Evolutionary conservation across 2,888 invertebrate species (phyloP).

Genomic region (Drosophila ezoana): DNA sequence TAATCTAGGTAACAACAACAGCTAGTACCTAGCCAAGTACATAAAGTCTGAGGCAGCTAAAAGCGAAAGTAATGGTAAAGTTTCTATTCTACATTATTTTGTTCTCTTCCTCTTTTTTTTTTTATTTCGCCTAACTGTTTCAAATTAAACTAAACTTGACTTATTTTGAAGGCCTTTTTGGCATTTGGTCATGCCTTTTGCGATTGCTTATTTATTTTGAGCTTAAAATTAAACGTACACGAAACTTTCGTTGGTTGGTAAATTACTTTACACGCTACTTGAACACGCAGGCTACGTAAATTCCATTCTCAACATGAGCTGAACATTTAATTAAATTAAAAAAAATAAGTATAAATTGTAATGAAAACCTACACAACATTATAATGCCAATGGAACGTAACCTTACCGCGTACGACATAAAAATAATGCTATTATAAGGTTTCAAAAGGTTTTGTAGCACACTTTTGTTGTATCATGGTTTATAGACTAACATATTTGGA

Average conservation of each 20-base stretch:
- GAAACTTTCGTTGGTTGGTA: slow-evolving; percentile 50
- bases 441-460: not conserved
- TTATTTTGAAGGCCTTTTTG: slow-evolving; percentile 64
- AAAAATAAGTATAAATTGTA: slow-evolving; percentile 26
- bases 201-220: slow-evolving; percentile 75
- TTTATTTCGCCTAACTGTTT: slow-evolving; percentile 57
- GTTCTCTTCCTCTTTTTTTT: slow-evolving; percentile 1
- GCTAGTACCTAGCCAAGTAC: slow-evolving; percentile 18
- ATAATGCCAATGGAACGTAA: not conserved
- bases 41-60: slow-evolving; percentile 50
- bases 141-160: slow-evolving; percentile 55
- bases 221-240: slow-evolving; percentile 69
- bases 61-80: slow-evolving; percentile 66
- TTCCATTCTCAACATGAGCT: slow-evolving; percentile 29
- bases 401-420: not conserved
- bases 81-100: slow-evolving; percentile 38
- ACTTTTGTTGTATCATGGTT: too few species aligned
- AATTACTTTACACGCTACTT: slow-evolving; percentile 80
- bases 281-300: slow-evolving; percentile 71
- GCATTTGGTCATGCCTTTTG: slow-evolving; percentile 35
- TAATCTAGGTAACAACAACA: slow-evolving; percentile 37
- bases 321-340: slow-evolving; percentile 73
- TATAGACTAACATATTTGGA: too few species aligned
- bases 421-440: not conserved
- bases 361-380: slow-evolving; percentile 14